Evolutionary conservation across 2,797 vertebrate species (phyloP).

Genomic region (Acanthis flammea): DNA sequence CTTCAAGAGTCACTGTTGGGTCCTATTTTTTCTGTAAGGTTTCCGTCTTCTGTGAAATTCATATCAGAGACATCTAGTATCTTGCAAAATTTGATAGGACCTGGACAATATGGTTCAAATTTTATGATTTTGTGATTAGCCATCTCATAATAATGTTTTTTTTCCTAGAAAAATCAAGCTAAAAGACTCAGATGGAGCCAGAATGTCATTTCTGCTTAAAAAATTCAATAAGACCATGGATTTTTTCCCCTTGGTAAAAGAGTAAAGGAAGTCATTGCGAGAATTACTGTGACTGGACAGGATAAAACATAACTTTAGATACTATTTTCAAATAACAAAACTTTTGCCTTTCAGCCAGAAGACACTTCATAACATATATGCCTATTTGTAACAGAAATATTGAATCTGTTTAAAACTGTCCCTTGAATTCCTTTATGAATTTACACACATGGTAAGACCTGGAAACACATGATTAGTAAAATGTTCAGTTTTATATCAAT

Average conservation of each 20-base stretch:
- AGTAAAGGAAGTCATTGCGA: neutral
- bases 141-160: neutral
- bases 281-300: neutral
- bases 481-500: neutral
- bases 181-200: neutral
- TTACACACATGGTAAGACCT: neutral
- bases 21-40: neutral
- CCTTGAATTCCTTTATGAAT: neutral
- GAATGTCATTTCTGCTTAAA: neutral
- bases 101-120: neutral
- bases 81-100: neutral
- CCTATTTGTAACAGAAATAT: neutral
- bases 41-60: neutral
- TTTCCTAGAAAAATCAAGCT: neutral
- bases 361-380: neutral
- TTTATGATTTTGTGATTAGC: neutral
- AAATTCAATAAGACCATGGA: neutral
- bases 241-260: neutral
- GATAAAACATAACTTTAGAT: neutral
- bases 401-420: neutral
- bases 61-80: neutral
- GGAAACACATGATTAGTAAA: neutral
- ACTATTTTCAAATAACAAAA: neutral
- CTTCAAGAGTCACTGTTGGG: neutral
- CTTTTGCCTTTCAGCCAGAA: neutral